Conservation (phyloP, 2,113 vertebrate genomes). For the Artemisiospiza belli region DNA sequence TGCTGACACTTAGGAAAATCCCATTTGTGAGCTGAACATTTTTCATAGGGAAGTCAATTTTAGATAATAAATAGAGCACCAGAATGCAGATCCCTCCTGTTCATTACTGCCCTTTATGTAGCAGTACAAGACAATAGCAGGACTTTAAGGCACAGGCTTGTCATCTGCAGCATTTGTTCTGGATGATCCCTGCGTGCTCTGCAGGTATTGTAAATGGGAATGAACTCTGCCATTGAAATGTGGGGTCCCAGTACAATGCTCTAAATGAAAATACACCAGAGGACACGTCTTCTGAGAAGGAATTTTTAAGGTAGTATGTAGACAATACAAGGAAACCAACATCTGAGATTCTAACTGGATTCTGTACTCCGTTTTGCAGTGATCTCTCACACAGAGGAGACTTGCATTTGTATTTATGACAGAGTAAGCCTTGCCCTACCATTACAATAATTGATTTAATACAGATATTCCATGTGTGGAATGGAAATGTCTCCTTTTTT, state of each 20-base stretch:
- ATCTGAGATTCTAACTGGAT: not conserved
- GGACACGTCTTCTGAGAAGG: not conserved
- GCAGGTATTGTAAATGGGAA: not conserved
- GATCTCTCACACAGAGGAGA: not conserved
- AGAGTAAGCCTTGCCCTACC: not conserved
- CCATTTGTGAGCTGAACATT: not conserved
- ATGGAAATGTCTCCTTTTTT: not conserved
- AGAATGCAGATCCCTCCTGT: not conserved
- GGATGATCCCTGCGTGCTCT: not conserved
- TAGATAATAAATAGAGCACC: not conserved
- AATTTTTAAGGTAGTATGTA: not conserved
- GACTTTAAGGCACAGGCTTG: not conserved
- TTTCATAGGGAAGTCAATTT: not conserved
- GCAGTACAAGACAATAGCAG: not conserved
- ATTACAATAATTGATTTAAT: not conserved
- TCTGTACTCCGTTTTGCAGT: not conserved
- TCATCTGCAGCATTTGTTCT: not conserved
- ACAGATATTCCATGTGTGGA: not conserved
- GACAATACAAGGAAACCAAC: not conserved
- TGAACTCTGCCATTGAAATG: not conserved
- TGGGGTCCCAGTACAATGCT: not conserved
- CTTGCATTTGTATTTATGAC: not conserved
- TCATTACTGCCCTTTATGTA: not conserved
- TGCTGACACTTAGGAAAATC: slow-evolving; percentile 43
- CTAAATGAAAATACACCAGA: not conserved